These are phyloP conservation scores for Toxonevra muliebris DNA, from an alignment of 2,888 invertebrate species.

Conservation along the genomic window DNA sequence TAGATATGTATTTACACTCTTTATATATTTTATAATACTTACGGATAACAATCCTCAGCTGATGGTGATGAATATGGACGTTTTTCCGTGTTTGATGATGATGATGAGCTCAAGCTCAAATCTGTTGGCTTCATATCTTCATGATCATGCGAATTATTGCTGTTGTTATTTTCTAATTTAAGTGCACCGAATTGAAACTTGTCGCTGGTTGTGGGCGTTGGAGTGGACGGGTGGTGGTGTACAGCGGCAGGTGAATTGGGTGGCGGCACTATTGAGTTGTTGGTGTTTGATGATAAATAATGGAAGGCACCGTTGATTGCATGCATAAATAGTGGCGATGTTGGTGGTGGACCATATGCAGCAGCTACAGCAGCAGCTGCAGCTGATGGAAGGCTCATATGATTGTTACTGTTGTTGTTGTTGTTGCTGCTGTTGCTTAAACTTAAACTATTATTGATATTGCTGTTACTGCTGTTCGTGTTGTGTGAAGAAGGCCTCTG, in stretches of 20 bases:
- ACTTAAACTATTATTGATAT: slow-evolving; percentile 10
- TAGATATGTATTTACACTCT: no score
- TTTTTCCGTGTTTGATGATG: slow-evolving; percentile 42
- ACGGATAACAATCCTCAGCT: slow-evolving; percentile 64
- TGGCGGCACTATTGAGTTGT: slow-evolving; percentile 50
- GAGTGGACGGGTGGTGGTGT: slow-evolving; percentile 41
- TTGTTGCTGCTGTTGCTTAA: slow-evolving; percentile 37
- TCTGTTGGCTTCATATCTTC: slow-evolving; percentile 77
- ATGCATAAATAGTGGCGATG: slow-evolving; percentile 64
- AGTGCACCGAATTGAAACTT: slow-evolving; percentile 62
- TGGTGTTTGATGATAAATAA: slow-evolving; percentile 59
- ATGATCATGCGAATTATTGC: slow-evolving; percentile 45
- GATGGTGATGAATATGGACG: slow-evolving; percentile 47
- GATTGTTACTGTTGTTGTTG: slow-evolving; percentile 45
- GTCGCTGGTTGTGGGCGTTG: slow-evolving; percentile 53
- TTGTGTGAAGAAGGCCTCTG: slow-evolving; percentile 37
- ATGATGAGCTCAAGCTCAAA: slow-evolving; percentile 67
- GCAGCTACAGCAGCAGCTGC: slow-evolving; percentile 61
- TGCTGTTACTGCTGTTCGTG: slow-evolving; percentile 35
- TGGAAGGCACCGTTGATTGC: slow-evolving; percentile 64
- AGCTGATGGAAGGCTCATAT: slow-evolving; percentile 56
- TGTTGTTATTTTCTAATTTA: slow-evolving; percentile 63
- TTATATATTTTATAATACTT: slow-evolving; percentile 48
- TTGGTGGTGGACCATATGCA: slow-evolving; percentile 62
- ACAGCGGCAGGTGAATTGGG: slow-evolving; percentile 60